Percentiles rank a stretch among this genome's conserved stretches.
Evolutionary conservation across 2,797 vertebrate species (phyloP).

Genomic region (Halcyon leucocephala): DNA sequence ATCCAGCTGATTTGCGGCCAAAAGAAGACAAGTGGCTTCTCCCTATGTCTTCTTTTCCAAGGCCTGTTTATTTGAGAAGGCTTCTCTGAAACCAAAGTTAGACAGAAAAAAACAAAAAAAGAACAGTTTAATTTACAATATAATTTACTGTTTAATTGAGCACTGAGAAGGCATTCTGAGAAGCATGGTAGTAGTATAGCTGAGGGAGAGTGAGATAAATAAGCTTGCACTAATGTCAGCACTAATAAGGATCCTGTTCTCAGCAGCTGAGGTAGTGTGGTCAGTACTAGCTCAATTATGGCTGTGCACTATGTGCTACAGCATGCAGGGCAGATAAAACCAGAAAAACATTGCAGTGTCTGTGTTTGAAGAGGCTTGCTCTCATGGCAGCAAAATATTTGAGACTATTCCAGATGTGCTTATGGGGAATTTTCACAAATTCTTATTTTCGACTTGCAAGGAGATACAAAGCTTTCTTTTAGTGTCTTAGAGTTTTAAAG

Average conservation of each 20-base stretch:
- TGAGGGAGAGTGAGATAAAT: conserved; percentile 28
- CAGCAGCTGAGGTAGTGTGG: neutral
- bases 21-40: neutral
- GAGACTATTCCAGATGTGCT: neutral
- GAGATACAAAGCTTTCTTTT: neutral
- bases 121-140: conserved; percentile 12
- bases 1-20: neutral
- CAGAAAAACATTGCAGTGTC: neutral
- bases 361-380: neutral
- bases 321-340: neutral
- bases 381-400: neutral
- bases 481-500: neutral
- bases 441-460: neutral
- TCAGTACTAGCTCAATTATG: neutral
- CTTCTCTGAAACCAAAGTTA: neutral
- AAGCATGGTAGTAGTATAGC: neutral
- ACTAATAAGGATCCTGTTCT: conserved; percentile 25
- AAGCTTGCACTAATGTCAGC: neutral
- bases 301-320: neutral
- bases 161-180: conserved; percentile 28
- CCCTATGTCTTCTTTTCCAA: neutral
- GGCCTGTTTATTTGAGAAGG: neutral
- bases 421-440: neutral
- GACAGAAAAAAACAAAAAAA: neutral
- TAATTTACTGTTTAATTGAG: conserved; percentile 31